Percentiles rank a stretch among this genome's conserved stretches.
Evolutionary conservation across 1,140 invertebrate genomes (phyloP).

Genomic region (Bombus ignitus): DNA sequence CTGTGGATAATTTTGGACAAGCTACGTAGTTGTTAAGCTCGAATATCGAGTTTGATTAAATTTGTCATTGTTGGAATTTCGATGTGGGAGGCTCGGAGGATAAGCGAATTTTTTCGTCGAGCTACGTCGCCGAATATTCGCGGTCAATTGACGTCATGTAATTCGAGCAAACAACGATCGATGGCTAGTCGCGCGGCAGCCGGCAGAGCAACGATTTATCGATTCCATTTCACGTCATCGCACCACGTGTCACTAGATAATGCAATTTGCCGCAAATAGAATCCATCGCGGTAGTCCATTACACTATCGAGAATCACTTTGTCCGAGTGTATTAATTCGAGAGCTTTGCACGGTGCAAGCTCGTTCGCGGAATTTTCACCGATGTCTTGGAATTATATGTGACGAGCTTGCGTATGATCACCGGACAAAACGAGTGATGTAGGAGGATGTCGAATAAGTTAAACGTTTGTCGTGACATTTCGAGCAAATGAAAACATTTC

Average conservation of each 20-base stretch:
- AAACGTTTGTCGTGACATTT: neutral
- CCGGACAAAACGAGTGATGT: neutral
- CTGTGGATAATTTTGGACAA: neutral
- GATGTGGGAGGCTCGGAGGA: neutral
- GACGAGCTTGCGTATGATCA: neutral
- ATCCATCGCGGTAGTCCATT: conserved; percentile 40
- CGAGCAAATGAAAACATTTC: neutral
- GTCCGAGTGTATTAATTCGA: conserved; percentile 10
- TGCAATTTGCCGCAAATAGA: conserved; percentile 59
- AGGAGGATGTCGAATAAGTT: neutral
- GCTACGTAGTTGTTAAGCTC: too few species aligned
- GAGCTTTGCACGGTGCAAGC: neutral
- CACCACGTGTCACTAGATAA: conserved; percentile 53
- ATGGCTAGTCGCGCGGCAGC: neutral
- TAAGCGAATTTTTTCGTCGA: neutral
- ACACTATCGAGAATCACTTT: conserved; percentile 51
- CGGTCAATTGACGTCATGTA: conserved; percentile 62
- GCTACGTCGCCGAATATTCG: conserved; percentile 40
- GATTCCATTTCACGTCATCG: conserved; percentile 58
- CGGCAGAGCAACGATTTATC: conserved; percentile 51
- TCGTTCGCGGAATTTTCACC: neutral
- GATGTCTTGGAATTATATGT: neutral
- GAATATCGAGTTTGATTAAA: neutral
- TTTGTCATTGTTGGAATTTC: neutral
- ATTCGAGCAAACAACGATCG: conserved; percentile 39